Percentiles rank a stretch among this genome's conserved stretches.
Conservation (phyloP, 2,888 invertebrate species). For the Proisotoma minuta region DNA sequence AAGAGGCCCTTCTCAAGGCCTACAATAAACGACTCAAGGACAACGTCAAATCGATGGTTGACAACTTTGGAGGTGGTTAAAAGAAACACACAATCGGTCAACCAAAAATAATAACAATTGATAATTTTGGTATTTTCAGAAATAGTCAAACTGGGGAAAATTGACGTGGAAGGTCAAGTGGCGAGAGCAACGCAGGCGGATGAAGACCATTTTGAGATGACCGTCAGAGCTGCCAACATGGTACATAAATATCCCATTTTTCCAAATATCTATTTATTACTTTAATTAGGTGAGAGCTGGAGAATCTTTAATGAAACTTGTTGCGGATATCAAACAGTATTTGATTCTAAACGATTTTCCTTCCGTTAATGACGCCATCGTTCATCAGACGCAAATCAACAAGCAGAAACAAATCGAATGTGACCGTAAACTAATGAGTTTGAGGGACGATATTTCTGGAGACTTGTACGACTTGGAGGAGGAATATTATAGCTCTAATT, state of each 20-base stretch:
- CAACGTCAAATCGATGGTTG: slow-evolving; percentile 94
- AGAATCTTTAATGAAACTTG: slow-evolving; percentile 93
- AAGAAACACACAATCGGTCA: neutral
- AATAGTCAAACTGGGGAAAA: slow-evolving; percentile 80
- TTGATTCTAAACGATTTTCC: slow-evolving; percentile 96
- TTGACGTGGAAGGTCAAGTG: slow-evolving; percentile 80
- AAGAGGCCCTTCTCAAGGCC: slow-evolving; percentile 90
- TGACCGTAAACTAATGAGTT: slow-evolving; percentile 84
- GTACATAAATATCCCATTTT: too few species aligned
- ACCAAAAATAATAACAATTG: neutral
- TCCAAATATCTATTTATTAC: slow-evolving; percentile 6
- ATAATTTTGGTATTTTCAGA: slow-evolving; percentile 56
- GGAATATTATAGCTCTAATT: slow-evolving; percentile 83
- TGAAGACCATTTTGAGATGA: slow-evolving; percentile 94
- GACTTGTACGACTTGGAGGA: slow-evolving; percentile 89
- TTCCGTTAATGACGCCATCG: slow-evolving; percentile 93
- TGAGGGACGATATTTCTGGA: slow-evolving; percentile 91
- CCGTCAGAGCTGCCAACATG: slow-evolving; percentile 92
- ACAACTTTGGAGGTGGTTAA: slow-evolving; percentile 85
- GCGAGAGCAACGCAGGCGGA: slow-evolving; percentile 87
- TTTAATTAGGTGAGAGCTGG: slow-evolving; percentile 74
- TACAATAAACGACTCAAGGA: slow-evolving; percentile 92
- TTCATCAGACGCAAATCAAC: slow-evolving; percentile 84
- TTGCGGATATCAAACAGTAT: slow-evolving; percentile 96
- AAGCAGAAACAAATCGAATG: slow-evolving; percentile 85